Evolutionary conservation across 2,888 invertebrate genomes (phyloP).

Genomic region (Andrena praecox): DNA sequence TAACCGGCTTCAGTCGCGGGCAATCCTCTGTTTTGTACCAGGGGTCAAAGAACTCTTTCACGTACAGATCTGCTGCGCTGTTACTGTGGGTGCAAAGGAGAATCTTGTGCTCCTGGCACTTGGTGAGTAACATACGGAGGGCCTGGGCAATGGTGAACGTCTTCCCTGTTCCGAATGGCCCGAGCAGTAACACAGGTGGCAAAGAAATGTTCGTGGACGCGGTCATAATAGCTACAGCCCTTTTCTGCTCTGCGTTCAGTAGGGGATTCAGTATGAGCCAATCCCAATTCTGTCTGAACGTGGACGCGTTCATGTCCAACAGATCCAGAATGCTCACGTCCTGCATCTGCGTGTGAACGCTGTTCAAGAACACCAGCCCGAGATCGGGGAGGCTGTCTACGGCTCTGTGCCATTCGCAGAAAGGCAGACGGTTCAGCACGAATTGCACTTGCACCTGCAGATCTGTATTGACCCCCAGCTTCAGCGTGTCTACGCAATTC

Average conservation of each 20-base stretch:
- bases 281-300: constrained; percentile 75
- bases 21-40: constrained; percentile 90
- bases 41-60: constrained; percentile 93
- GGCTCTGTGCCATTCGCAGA: constrained; percentile 94
- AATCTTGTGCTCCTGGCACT: constrained; percentile 89
- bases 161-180: constrained; percentile 95
- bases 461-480: constrained; percentile 88
- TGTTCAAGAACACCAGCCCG: constrained; percentile 89
- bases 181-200: constrained; percentile 91
- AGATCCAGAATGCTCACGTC: constrained; percentile 77
- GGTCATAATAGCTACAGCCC: constrained; percentile 92
- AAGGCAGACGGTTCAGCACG: constrained; percentile 91
- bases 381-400: constrained; percentile 91
- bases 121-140: constrained; percentile 83
- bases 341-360: constrained; percentile 15
- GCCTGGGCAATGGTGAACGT: constrained; percentile 92
- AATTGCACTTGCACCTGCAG: constrained; percentile 92
- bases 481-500: constrained; percentile 88
- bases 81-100: constrained; percentile 95
- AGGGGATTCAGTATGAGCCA: constrained; percentile 85
- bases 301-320: background rate
- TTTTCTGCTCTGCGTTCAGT: constrained; percentile 92
- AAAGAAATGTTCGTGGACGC: constrained; percentile 87
- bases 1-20: constrained; percentile 88
- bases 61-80: constrained; percentile 94